phyloP scores from a whole-genome alignment of 2,797 vertebrate genomes.

The Phrynocephalus vlangalii region DNA sequence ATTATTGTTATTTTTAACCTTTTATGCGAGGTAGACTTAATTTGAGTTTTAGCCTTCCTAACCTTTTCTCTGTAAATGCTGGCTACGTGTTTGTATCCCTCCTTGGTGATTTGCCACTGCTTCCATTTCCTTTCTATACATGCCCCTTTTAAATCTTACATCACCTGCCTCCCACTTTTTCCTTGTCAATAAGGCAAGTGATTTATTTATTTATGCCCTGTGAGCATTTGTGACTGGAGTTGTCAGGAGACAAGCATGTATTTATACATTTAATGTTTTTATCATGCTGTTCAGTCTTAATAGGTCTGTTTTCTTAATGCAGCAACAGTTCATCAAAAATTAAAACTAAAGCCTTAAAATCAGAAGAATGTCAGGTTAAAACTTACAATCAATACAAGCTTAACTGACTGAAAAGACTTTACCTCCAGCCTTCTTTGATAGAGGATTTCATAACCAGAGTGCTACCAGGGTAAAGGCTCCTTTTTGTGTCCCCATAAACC shows the following conservation, averaged over 20 bases:
- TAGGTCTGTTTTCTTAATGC: neutral
- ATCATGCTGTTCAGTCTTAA: neutral
- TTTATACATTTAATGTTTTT: neutral
- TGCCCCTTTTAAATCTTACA: too few species aligned
- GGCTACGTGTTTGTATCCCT: too few species aligned
- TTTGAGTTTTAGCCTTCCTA: too few species aligned
- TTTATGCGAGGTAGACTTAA: too few species aligned
- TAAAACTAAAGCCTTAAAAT: neutral
- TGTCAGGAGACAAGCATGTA: neutral
- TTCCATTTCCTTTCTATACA: too few species aligned
- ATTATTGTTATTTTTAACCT: too few species aligned
- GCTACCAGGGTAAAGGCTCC: neutral
- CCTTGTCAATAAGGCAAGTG: too few species aligned
- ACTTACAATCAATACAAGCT: too few species aligned
- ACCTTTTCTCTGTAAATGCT: too few species aligned
- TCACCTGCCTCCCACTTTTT: too few species aligned
- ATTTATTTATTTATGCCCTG: too few species aligned
- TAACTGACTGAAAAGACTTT: neutral
- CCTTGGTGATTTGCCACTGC: too few species aligned
- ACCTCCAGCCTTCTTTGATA: neutral
- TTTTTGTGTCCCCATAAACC: neutral
- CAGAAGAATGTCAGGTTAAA: neutral
- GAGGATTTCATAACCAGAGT: neutral
- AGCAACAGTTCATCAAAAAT: neutral
- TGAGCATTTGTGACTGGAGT: neutral